Base-by-base conservation (phyloP, 2,888 invertebrate genomes). In the Chrysolina haemoptera region DNA sequence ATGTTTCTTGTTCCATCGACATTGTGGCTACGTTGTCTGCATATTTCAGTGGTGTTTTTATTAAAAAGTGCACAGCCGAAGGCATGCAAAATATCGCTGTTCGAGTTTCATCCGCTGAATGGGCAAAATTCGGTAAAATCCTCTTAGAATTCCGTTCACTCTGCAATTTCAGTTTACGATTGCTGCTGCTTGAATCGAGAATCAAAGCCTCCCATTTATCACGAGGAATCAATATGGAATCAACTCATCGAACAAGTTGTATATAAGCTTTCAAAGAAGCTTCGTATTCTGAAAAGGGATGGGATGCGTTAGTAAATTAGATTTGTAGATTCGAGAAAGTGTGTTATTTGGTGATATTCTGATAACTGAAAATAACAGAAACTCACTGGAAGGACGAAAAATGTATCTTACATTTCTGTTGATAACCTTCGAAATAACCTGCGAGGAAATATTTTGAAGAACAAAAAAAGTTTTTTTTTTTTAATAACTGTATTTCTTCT, bases 41-140 rank as follows among this genome's bases (percentile, higher is more conserved):
- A 59, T 27, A 59, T 22, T 59, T 59, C n/a, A n/a, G 53, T 10
- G 22, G 53, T 59, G 27, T 59, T 59, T 59, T 59, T 59, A 59
- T 59, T 59, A n/a, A 59, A 59, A 59, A 59, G n/a, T 35, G 59
- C 59, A 6, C 59, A 59, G 18, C 59, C 59, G 11, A 22, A 6
- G 27, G 14, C 59, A 59, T 35, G 35, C 27, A 35, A 59, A 59
- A 27, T 59, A 59, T 27, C 35, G 9, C 22, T n/a, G 27, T 59
- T 35, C 59, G n/a, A 59, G n/a, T 27, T 16, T 12, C 1, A 22
- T 2, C 14, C 8, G 59, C 59, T 59, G 59, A 59, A 27, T 27
- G 59, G 59, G 59, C 59, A n/a, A 18, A n/a, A 1, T 59, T 35
- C 59, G 0, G 11, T 59, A 8, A 59, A 59, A 27, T 59, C 59